A percentile compares a stretch with the other conserved stretches of the same genome.
Conservation (phyloP, 92 coral and sea anemone species). For the Epizoanthus scotinus region DNA sequence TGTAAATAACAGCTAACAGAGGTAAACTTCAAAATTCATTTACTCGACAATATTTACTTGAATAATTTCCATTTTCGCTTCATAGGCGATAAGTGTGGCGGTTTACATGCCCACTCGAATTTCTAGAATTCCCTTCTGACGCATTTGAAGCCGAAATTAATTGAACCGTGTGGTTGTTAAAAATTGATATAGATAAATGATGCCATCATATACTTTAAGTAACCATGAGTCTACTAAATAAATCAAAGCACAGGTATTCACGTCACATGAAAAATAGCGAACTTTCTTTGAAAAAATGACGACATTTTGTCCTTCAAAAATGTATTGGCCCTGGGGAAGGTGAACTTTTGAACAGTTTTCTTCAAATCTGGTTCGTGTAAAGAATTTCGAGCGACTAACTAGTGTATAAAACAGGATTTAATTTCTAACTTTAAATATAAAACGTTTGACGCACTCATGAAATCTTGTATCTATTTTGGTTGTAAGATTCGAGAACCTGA, state of each 20-base stretch:
- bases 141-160: background rate
- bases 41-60: background rate
- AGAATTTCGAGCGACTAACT: no score
- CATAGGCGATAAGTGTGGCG: background rate
- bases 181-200: constrained; percentile 26
- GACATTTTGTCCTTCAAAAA: no score
- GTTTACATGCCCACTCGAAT: constrained; percentile 11
- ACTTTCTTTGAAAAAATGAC: no score
- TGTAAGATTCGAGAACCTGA: background rate
- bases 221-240: background rate
- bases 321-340: no score
- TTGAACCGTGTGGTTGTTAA: constrained; percentile 4
- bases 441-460: background rate
- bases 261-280: no score
- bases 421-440: background rate
- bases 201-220: background rate
- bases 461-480: background rate
- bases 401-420: background rate
- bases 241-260: no score
- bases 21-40: background rate
- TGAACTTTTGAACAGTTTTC: no score
- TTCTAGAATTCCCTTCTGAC: constrained; percentile 24
- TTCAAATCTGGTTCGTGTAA: no score
- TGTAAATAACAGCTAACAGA: background rate
- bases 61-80: background rate